phyloP scores from a whole-genome alignment of 2,888 invertebrate species.

The Bruchidius siliquastri region DNA sequence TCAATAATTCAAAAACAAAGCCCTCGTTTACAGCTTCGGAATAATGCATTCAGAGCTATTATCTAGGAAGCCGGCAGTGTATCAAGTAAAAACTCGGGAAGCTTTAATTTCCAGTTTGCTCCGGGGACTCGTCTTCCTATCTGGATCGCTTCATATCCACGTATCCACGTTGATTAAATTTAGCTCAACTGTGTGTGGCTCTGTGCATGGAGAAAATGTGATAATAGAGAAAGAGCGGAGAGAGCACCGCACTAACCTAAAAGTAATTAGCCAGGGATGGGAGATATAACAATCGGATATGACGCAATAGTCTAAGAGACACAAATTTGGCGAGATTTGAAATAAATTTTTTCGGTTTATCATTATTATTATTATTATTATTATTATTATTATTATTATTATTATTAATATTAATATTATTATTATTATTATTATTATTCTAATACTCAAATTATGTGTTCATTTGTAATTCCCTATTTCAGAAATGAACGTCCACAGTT shows the following conservation, averaged over 20 bases:
- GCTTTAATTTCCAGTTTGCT: neutral
- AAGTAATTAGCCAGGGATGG: neutral
- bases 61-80: neutral
- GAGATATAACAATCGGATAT: neutral
- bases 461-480: no score
- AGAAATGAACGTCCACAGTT: no score
- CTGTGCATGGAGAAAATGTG: neutral
- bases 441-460: no score
- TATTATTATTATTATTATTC: no score
- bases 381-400: no score
- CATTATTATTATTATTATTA: no score
- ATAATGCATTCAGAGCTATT: neutral
- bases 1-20: neutral
- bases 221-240: neutral
- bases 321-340: no score
- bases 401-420: no score
- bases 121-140: neutral
- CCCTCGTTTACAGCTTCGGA: neutral
- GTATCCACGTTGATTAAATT: neutral
- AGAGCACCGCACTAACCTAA: neutral
- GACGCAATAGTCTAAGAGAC: neutral
- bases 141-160: neutral
- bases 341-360: no score
- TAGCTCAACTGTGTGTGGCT: neutral
- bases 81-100: neutral